Base-by-base conservation (phyloP, 2,888 invertebrate species). In the Andrena chrysosceles region DNA sequence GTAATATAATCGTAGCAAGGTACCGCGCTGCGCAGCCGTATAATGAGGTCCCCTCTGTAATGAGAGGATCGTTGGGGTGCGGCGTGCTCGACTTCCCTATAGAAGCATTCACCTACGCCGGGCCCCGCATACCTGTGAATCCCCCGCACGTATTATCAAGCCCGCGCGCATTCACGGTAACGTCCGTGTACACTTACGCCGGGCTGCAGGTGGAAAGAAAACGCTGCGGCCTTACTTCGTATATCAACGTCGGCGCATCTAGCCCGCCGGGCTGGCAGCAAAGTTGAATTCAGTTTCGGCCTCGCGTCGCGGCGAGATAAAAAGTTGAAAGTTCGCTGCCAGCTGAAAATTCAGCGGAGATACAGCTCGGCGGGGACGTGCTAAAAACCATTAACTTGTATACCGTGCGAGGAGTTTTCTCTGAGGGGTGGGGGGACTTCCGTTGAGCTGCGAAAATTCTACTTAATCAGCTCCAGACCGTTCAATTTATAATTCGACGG, bases 1-100 rank as follows among this genome's bases (percentile, higher is more conserved):
- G 91, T 91, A 92, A 93, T 91, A 89, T 92, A 93, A 93, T 91
- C 90, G 90, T 86, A 80, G 87, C 86, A 64, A 85, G 85, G 83
- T 82, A 85, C 85, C 79, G 84, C 77, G 87, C 85, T 79, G 85
- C 79, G 78, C 83, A 60, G 74, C 84, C 76, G 88, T 87, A 89
- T 91, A 91, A 91, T 85, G 90, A 91, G 91, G 85, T 89, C 86
- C 82, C 80, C 83, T 73, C 86, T 83, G 84, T 92, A 92, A 92
- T 92, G 90, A 92, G 91, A 89, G 88, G 87, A 85, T 87, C 77
- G 82, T 82, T 60, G 42, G 42, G 52, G 80, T 64, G 71, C 64
- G 67, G 72, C 78, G 74, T 52, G 84, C 74, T 74, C 49, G 35
- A 42, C 67, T 62, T n/a, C 69, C 74, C 68, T 54, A 54, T 63